These are phyloP conservation scores for Globodera rostochiensis DNA, from an alignment of 1,140 invertebrate species.

Conservation along the genomic window DNA sequence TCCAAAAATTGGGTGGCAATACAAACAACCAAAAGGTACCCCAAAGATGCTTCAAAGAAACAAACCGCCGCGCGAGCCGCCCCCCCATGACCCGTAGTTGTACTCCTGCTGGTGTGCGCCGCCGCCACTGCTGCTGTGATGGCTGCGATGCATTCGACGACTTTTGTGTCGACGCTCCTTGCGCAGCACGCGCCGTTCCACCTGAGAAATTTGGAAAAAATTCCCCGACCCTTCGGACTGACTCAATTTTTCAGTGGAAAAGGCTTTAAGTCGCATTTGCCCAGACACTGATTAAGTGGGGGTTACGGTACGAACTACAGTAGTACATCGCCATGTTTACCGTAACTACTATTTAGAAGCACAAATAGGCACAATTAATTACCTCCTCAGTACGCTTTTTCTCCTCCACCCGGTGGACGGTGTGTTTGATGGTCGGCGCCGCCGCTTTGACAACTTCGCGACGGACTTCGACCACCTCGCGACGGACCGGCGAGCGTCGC, in stretches of 20 bases:
- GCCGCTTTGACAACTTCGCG: constrained; percentile 19
- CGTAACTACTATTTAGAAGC: too few relatives aligned
- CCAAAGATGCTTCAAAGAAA: too few relatives aligned
- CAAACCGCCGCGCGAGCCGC: constrained; percentile 28
- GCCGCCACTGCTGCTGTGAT: constrained; percentile 39
- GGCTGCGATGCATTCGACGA: constrained; percentile 49
- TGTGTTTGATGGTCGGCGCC: constrained; percentile 56
- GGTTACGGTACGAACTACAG: too few relatives aligned
- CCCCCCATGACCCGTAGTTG: constrained; percentile 34
- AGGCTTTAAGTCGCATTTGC: too few relatives aligned
- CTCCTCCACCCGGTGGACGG: constrained; percentile 61
- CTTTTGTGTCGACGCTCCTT: constrained; percentile 55
- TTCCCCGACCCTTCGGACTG: not conserved
- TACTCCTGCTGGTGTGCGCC: constrained; percentile 38
- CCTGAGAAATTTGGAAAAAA: not conserved
- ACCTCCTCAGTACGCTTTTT: constrained; percentile 61
- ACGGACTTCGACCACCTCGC: constrained; percentile 41
- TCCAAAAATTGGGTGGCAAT: too few relatives aligned
- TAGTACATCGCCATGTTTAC: too few relatives aligned
- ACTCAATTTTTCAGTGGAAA: too few relatives aligned
- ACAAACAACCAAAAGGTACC: too few relatives aligned
- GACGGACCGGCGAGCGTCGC: constrained; percentile 34
- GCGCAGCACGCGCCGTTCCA: constrained; percentile 54
- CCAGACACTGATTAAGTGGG: too few relatives aligned
- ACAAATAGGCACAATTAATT: not conserved